phyloP scores from a whole-genome alignment of 1,140 invertebrate genomes.

The Pseudomyrmex sp. region DNA sequence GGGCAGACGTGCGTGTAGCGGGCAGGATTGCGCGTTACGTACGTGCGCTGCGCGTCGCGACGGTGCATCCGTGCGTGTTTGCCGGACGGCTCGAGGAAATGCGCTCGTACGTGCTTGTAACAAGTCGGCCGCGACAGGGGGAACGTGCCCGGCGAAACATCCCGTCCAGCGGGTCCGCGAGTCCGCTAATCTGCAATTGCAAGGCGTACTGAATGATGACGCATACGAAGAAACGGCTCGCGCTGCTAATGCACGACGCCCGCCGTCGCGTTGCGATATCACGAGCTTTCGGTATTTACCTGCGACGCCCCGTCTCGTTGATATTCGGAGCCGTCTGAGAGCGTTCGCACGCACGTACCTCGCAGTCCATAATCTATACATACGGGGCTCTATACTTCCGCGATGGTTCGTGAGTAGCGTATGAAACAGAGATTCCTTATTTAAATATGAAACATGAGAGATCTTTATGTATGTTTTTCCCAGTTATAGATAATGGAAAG shows the following conservation, averaged over 20 bases:
- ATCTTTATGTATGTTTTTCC: not conserved
- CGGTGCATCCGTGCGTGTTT: conserved; percentile 61
- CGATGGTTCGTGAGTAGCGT: conserved; percentile 27
- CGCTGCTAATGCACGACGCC: conserved; percentile 8
- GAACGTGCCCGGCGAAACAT: conserved; percentile 30
- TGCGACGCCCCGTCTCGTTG: conserved; percentile 2
- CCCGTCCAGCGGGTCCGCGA: conserved; percentile 4
- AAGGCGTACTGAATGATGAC: conserved; percentile 27
- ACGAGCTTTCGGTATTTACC: conserved; percentile 32
- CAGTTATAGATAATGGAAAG: conserved; percentile 14
- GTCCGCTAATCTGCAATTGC: conserved; percentile 43
- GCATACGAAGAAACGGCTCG: conserved; percentile 43
- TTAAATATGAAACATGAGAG: conserved; percentile 28
- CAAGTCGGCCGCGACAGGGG: conserved; percentile 35
- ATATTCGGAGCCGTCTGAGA: conserved; percentile 21
- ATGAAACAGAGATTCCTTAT: conserved; percentile 33
- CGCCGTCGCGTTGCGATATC: not conserved
- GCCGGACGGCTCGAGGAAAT: conserved; percentile 33
- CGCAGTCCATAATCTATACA: conserved; percentile 38
- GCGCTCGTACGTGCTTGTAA: conserved; percentile 47
- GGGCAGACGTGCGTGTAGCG: conserved; percentile 63
- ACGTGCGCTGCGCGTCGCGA: conserved; percentile 37
- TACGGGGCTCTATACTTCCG: conserved; percentile 2
- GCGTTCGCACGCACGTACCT: conserved; percentile 26
- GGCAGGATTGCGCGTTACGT: conserved; percentile 58